Conservation (phyloP, 2,797 vertebrate species). For the Squalus acanthias region DNA sequence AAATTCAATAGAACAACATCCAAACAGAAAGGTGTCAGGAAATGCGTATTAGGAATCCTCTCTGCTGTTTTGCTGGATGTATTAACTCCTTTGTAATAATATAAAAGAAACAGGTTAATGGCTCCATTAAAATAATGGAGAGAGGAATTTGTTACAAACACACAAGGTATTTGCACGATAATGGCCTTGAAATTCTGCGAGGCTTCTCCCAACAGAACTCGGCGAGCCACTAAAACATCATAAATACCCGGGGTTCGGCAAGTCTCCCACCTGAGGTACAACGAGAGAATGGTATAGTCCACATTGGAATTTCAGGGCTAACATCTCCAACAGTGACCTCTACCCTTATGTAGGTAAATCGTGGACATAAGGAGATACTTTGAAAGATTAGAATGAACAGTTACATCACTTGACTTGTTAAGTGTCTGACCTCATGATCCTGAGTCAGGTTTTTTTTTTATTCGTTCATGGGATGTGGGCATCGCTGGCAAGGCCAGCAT, state of each 20-base stretch:
- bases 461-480: too few species aligned
- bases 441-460: too few species aligned
- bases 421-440: not conserved
- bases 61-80: not conserved
- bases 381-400: not conserved
- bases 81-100: not conserved
- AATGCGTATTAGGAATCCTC: too few species aligned
- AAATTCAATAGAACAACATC: not conserved
- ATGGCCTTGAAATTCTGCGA: not conserved
- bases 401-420: not conserved
- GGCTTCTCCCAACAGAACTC: not conserved
- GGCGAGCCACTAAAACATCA: not conserved
- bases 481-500: too few species aligned
- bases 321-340: not conserved
- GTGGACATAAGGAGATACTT: not conserved
- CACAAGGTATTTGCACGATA: not conserved
- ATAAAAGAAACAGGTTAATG: not conserved
- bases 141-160: not conserved
- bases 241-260: not conserved
- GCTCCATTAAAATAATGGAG: not conserved
- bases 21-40: too few species aligned
- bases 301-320: not conserved
- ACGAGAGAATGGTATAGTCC: not conserved
- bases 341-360: not conserved
- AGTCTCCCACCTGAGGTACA: not conserved